Conservation (phyloP, 2,888 invertebrate genomes). For the Pollenia amentaria region DNA sequence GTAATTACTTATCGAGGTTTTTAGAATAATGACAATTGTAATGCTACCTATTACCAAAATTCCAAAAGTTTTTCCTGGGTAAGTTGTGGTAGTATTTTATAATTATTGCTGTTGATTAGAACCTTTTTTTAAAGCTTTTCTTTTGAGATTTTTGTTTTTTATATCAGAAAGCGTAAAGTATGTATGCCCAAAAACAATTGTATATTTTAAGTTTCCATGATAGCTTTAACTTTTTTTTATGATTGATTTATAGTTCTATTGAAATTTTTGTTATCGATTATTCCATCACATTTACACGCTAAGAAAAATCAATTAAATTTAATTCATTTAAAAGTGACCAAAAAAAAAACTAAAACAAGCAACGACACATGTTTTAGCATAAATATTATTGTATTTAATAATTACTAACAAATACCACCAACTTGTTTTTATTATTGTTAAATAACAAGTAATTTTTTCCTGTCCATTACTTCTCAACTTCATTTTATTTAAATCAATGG, state of each 20-base stretch:
- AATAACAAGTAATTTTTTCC: not conserved
- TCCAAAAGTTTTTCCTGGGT: no score
- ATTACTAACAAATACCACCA: conserved; percentile 46
- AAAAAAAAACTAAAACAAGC: not conserved
- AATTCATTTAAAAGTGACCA: conserved; percentile 15
- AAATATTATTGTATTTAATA: conserved; percentile 49
- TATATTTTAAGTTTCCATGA: not conserved
- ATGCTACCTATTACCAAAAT: no score
- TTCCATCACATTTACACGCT: conserved; percentile 35
- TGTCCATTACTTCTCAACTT: not conserved
- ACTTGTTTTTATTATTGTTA: conserved; percentile 34
- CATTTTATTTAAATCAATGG: conserved; percentile 44
- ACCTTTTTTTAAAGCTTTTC: not conserved
- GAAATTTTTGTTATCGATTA: conserved; percentile 30
- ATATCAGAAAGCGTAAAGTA: not conserved
- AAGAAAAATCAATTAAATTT: conserved; percentile 37
- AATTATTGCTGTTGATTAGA: no score
- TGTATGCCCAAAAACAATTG: not conserved
- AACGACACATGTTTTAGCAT: conserved; percentile 4
- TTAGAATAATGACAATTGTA: no score
- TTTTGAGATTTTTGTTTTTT: not conserved
- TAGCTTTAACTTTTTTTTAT: not conserved
- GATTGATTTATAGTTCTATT: conserved; percentile 14
- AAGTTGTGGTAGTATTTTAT: no score
- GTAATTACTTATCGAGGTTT: no score